Percentiles rank a stretch among this genome's conserved stretches.
Evolutionary conservation across 2,888 invertebrate species (phyloP).

Genomic region (Lithophane leautieri): DNA sequence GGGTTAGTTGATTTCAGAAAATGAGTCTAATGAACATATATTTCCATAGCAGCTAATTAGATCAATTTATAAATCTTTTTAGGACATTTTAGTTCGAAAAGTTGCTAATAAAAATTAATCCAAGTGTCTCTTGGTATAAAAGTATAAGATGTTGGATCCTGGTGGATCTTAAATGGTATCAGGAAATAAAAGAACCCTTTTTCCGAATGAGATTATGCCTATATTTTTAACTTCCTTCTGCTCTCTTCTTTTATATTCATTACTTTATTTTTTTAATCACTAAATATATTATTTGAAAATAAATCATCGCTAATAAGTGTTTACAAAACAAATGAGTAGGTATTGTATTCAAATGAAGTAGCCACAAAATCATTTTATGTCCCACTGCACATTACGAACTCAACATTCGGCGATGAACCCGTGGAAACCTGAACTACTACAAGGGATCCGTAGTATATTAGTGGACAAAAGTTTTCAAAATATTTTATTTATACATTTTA

Average conservation of each 20-base stretch:
- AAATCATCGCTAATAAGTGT: not conserved
- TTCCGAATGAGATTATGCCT: not conserved
- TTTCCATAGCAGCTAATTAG: not conserved
- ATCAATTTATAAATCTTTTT: too few relatives aligned
- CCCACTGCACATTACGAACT: conserved; percentile 22
- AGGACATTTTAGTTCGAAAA: too few relatives aligned
- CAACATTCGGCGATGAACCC: conserved; percentile 32
- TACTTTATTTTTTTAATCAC: too few relatives aligned
- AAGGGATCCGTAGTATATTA: conserved; percentile 50
- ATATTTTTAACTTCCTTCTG: not conserved
- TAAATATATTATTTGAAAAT: not conserved
- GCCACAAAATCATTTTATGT: conserved; percentile 14
- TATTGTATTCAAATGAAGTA: not conserved
- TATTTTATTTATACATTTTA: too few relatives aligned
- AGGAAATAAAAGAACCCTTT: not conserved
- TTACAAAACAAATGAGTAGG: not conserved
- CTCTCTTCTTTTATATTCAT: too few relatives aligned
- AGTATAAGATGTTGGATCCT: not conserved
- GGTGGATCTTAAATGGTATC: not conserved
- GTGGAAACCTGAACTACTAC: conserved; percentile 51
- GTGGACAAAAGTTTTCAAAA: conserved; percentile 41
- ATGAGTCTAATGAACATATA: conserved; percentile 9
- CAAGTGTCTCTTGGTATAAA: not conserved
- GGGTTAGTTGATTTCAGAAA: conserved; percentile 24
- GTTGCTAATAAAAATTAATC: too few relatives aligned